Evolutionary conservation across 2,113 vertebrate species (phyloP).

Genomic region (Pholis gunnellus): DNA sequence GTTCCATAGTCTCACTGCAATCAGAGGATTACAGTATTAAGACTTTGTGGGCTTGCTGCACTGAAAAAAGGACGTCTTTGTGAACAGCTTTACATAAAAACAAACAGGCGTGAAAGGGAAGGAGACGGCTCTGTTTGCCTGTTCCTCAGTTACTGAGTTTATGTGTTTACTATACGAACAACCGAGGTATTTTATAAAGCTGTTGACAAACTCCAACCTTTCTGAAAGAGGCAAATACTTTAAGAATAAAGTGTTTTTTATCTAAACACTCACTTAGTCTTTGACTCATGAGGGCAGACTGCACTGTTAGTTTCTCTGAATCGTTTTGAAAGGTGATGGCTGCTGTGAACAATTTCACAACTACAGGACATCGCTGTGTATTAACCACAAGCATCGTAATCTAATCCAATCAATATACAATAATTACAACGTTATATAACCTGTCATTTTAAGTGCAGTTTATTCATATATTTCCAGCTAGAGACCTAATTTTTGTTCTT

Average conservation of each 20-base stretch:
- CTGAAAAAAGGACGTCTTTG: slow-evolving; percentile 69
- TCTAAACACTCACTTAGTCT: background rate
- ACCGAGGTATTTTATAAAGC: background rate
- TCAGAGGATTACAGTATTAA: slow-evolving; percentile 81
- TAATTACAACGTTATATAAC: background rate
- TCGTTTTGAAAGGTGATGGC: background rate
- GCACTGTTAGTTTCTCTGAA: background rate
- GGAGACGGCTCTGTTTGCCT: slow-evolving; percentile 14
- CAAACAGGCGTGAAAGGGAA: slow-evolving; percentile 11
- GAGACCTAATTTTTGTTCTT: background rate
- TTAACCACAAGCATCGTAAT: background rate
- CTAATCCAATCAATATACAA: background rate
- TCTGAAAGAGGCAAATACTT: background rate
- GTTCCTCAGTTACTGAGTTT: slow-evolving; percentile 5
- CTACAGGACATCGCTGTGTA: background rate
- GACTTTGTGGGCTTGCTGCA: slow-evolving; percentile 55
- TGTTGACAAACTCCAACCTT: background rate
- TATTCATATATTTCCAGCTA: background rate
- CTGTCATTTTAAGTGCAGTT: background rate
- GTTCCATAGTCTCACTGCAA: slow-evolving; percentile 57
- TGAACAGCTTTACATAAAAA: slow-evolving; percentile 64
- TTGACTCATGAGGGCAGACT: background rate
- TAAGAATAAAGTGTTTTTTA: background rate
- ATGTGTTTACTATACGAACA: background rate
- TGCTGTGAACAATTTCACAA: background rate